Conservation (phyloP, 2,888 invertebrate species). For the Eupithecia abbreviata region DNA sequence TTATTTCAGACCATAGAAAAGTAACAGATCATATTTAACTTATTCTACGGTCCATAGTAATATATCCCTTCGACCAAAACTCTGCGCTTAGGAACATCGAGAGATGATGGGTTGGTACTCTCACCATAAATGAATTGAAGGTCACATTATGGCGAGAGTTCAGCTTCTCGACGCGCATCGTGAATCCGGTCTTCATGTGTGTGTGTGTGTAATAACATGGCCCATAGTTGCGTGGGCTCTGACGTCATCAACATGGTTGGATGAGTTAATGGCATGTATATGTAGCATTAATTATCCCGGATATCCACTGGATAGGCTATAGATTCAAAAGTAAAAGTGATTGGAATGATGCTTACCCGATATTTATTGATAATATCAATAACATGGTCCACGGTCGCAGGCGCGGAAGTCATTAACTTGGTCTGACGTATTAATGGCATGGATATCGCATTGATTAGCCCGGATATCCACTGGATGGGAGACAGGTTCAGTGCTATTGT, state of each 20-base stretch:
- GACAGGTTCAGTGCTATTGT: constrained; percentile 51
- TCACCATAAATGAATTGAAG: too few relatives aligned
- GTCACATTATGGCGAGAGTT: too few relatives aligned
- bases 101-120: too few relatives aligned
- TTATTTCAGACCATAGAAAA: too few relatives aligned
- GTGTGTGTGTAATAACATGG: constrained; percentile 61
- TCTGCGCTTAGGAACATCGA: too few relatives aligned
- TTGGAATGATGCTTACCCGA: neutral
- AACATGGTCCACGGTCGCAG: constrained; percentile 55
- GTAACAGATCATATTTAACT: too few relatives aligned
- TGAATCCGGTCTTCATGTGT: too few relatives aligned
- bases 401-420: constrained; percentile 62
- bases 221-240: constrained; percentile 49
- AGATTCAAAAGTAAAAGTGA: constrained; percentile 44
- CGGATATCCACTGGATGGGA: constrained; percentile 68
- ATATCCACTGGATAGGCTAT: constrained; percentile 68
- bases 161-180: too few relatives aligned
- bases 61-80: too few relatives aligned
- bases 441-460: constrained; percentile 49
- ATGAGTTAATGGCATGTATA: constrained; percentile 49
- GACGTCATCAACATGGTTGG: constrained; percentile 63
- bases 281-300: constrained; percentile 52
- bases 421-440: constrained; percentile 50
- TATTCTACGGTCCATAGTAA: too few relatives aligned
- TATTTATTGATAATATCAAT: constrained; percentile 38